phyloP scores from a whole-genome alignment of 1,140 invertebrate genomes.

The Brachionus plicatilis region DNA sequence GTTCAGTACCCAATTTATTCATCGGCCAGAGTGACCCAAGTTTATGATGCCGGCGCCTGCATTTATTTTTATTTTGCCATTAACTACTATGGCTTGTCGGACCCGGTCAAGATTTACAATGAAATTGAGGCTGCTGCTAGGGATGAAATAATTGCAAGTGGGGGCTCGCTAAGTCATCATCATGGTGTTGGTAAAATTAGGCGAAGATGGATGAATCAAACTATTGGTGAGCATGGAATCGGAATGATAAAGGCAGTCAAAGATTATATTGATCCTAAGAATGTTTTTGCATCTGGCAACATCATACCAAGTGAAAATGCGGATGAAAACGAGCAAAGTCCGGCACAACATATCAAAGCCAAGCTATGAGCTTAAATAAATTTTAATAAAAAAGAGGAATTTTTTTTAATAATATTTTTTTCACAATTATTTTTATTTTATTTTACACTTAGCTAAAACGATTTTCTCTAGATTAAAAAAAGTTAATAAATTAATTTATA shows the following conservation, averaged over 20 bases:
- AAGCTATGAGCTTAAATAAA: neutral
- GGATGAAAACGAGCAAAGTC: slow-evolving; percentile 14
- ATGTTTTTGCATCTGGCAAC: slow-evolving; percentile 69
- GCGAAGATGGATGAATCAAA: slow-evolving; percentile 68
- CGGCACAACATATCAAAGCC: slow-evolving; percentile 27
- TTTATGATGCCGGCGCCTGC: slow-evolving; percentile 91
- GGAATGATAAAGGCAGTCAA: slow-evolving; percentile 74
- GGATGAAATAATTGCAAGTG: slow-evolving; percentile 69
- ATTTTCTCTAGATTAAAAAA: neutral
- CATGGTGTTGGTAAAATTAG: slow-evolving; percentile 91
- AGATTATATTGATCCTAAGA: slow-evolving; percentile 78
- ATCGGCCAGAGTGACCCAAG: slow-evolving; percentile 74
- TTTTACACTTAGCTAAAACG: neutral
- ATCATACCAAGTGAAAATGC: slow-evolving; percentile 22
- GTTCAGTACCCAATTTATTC: slow-evolving; percentile 56
- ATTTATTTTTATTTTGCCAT: slow-evolving; percentile 97
- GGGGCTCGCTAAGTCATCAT: slow-evolving; percentile 90
- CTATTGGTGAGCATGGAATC: slow-evolving; percentile 72
- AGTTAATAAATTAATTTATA: neutral
- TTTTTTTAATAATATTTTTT: neutral
- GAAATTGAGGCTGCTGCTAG: slow-evolving; percentile 59
- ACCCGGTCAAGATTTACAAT: slow-evolving; percentile 78
- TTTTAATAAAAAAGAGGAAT: neutral
- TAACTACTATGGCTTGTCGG: slow-evolving; percentile 64
- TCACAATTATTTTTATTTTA: neutral